Evolutionary conservation across 1,140 invertebrate species (phyloP), one percentile per base, ranked within the genome.

Genomic region (Coenobita brevimanus): DNA sequence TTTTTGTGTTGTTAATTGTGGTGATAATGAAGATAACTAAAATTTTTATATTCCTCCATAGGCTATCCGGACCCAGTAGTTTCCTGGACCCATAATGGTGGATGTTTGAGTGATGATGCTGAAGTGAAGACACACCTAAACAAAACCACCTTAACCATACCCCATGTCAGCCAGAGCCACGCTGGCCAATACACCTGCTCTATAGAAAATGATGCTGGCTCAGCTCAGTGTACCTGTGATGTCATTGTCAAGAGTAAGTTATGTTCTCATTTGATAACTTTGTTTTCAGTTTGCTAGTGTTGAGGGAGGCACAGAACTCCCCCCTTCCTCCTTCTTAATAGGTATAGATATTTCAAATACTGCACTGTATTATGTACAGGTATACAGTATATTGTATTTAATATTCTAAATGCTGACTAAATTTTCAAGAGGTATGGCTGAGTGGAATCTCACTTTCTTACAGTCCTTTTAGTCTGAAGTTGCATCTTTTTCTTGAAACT

Each of bases 131-230:
- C 83, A 24, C 38, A 85, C n/a, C 79, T 83, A 46, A 89, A 90
- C 82, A 84, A 87, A 62, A 83, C 89, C 17, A 57, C 81, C 17
- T 75, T 91, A 17, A 86, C 67, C 54, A 67, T 91, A 33, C 86
- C 86, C 36, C 76, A 57, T n/a, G 89, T 89, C n/a, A 88, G 54
- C 8, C 89, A 89, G 80, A 54, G 38, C 3, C 94, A 95, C 90
- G 95, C 95, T 67, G 97, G 97, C 21, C 94, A 94, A 67, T 98
- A 98, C 92, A 96, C 95, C 0, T 98, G 97, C 91, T 95, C 95
- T n/a, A 97, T 97, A 0, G 94, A 94, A 50, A 96, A 96, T 62
- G 93, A 95, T 8, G 95, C 96, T 21, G 96, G 96, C 0, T 95
- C 95, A 10, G 96, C 96, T 30, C 88, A 90, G 8, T 94, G 95